Base-by-base conservation (phyloP, 2,113 vertebrate species). In the Eptesicus fuscus region DNA sequence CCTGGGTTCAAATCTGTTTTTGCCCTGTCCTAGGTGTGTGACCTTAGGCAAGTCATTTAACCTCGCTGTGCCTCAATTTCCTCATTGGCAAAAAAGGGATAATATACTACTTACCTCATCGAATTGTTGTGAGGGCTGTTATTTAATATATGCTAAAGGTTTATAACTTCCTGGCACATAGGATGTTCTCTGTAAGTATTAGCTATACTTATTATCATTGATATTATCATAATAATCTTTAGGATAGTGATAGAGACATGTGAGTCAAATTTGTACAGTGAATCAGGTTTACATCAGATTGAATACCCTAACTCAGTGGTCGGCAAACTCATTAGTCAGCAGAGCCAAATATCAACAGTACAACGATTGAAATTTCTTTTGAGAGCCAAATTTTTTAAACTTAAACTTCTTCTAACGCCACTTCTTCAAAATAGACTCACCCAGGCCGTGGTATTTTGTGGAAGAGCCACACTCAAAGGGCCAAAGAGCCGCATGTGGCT, bases 181-280 rank as follows among this genome's bases (percentile, higher is more conserved):
- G 84, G 5, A 89, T 83, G 18, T 51, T 32, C 37, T 65, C 8
- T 88, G 1, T 56, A 63, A 65, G 20, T 71, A 16, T 83, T 89
- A 92, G 37, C 30, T 88, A 23, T 74, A 67, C 84, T 88, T 88
- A 67, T 59, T 87, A 59, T 94, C 44, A 90, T 86, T 35, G 82
- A 67, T 83, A 7, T 69, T 84, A 77, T 30, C 40, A 51, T 79
- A 13, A 30, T 93, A 47, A 76, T 93, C n/a, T 94, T 94, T 93
- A 56, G 40, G 83, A 61, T 32, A 80, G 35, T 51, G 18, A 61
- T 79, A 37, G 53, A 95, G 32, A 89, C 77, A 49, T 76, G 42
- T 84, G 76, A 23, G 28, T 44, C 22, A 59, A 59, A 59, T 22
- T 22, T 59, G 44, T 40, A 42, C 30, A 23, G 22, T 87, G 42